Evolutionary conservation across 1,140 invertebrate genomes (phyloP).

Genomic region (Nasonia giraulti): DNA sequence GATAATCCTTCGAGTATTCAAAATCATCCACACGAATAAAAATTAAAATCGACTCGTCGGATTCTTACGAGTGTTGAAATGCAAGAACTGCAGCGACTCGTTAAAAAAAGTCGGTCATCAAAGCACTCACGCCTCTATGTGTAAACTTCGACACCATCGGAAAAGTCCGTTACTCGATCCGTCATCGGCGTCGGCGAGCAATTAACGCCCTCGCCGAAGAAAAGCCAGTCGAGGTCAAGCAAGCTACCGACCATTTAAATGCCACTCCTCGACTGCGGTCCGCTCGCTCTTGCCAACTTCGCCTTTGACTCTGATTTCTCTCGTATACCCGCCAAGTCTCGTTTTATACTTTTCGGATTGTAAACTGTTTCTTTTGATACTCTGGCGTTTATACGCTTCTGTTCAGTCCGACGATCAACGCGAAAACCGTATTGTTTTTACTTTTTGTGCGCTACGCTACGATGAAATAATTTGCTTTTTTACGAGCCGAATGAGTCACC

Average conservation of each 20-base stretch:
- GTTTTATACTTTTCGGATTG: not conserved
- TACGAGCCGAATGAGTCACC: not conserved
- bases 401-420: not conserved
- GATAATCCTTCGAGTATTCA: not conserved
- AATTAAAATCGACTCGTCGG: not conserved
- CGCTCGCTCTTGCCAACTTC: not conserved
- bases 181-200: not conserved
- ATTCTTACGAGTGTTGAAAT: not conserved
- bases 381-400: not conserved
- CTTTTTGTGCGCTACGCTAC: too few relatives aligned
- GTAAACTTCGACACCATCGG: not conserved
- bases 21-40: not conserved
- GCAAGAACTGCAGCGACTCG: not conserved
- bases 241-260: slow-evolving; percentile 25
- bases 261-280: slow-evolving; percentile 8
- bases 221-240: slow-evolving; percentile 15
- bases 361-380: not conserved
- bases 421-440: not conserved
- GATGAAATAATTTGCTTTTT: too few relatives aligned
- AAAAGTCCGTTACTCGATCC: slow-evolving; percentile 20
- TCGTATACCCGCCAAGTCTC: not conserved
- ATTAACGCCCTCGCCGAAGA: slow-evolving; percentile 39
- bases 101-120: not conserved
- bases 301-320: slow-evolving; percentile 22
- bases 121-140: not conserved